Evolutionary conservation across 2,797 vertebrate genomes (phyloP).

Genomic region (Arrhamphus sclerolepis): DNA sequence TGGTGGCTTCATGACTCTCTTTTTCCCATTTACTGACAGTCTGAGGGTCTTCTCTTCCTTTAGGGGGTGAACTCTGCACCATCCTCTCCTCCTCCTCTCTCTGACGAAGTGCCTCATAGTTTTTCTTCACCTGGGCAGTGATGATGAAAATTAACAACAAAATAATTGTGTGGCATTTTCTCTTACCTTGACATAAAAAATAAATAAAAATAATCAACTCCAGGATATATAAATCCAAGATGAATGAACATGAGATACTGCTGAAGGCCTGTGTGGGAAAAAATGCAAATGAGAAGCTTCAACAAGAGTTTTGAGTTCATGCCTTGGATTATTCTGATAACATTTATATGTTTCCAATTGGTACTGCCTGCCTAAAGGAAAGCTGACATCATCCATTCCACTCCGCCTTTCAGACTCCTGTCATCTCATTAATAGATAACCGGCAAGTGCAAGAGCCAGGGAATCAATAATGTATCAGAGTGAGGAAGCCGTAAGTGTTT

Average conservation of each 20-base stretch:
- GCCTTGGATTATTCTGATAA: constrained; percentile 5
- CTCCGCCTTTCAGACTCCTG: constrained; percentile 36
- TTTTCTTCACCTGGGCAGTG: constrained; percentile 92
- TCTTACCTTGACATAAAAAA: background rate
- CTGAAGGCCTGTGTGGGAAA: constrained; percentile 1
- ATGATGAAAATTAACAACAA: background rate
- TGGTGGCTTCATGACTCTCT: constrained; percentile 94
- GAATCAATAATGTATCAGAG: constrained; percentile 58
- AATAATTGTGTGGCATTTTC: background rate
- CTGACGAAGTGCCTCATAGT: constrained; percentile 97
- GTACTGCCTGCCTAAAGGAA: constrained; percentile 6
- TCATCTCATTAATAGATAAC: constrained; percentile 64
- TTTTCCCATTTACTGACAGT: constrained; percentile 91
- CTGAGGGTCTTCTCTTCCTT: constrained; percentile 83
- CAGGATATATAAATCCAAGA: background rate
- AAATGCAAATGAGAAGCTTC: background rate
- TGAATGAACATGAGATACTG: background rate
- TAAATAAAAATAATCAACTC: background rate
- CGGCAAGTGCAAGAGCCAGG: constrained; percentile 18
- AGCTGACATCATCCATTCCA: background rate
- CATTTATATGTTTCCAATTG: background rate
- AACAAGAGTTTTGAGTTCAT: background rate
- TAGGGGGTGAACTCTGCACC: constrained; percentile 89
- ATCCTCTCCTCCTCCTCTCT: constrained; percentile 96
- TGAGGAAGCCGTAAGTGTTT: constrained; percentile 33